These are phyloP conservation scores for Zygogramma bicolorata DNA, from an alignment of 2,888 invertebrate species.

Conservation along the genomic window DNA sequence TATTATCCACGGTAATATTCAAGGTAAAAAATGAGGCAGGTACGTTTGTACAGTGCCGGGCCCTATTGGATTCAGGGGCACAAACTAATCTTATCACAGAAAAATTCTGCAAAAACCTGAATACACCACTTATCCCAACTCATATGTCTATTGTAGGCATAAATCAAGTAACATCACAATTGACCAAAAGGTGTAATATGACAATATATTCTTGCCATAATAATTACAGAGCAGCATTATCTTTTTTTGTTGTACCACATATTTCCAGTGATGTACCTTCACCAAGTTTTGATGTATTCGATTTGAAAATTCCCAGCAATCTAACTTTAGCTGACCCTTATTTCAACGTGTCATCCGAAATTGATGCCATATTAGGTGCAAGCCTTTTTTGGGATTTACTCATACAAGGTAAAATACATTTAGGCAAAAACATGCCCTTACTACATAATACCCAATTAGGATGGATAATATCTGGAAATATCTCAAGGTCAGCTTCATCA, in stretches of 20 bases:
- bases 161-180: neutral
- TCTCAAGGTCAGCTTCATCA: neutral
- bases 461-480: neutral
- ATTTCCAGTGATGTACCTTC: neutral
- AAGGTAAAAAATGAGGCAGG: neutral
- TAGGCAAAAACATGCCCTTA: neutral
- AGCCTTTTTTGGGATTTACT: no score
- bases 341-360: no score
- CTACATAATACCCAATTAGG: conserved; percentile 4
- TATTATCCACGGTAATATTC: neutral
- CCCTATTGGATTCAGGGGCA: conserved; percentile 5
- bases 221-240: neutral
- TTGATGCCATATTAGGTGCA: no score
- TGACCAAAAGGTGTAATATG: conserved; percentile 7
- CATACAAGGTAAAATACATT: neutral
- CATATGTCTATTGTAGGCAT: conserved; percentile 8
- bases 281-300: neutral
- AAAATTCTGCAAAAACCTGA: neutral
- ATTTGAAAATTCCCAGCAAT: neutral
- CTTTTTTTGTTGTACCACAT: neutral
- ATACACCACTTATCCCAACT: neutral
- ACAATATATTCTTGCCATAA: neutral
- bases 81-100: conserved; percentile 7
- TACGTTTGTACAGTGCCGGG: neutral
- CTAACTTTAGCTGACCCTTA: neutral